Base-by-base conservation (phyloP, 2,888 invertebrate genomes). In the Coelopa pilipes region DNA sequence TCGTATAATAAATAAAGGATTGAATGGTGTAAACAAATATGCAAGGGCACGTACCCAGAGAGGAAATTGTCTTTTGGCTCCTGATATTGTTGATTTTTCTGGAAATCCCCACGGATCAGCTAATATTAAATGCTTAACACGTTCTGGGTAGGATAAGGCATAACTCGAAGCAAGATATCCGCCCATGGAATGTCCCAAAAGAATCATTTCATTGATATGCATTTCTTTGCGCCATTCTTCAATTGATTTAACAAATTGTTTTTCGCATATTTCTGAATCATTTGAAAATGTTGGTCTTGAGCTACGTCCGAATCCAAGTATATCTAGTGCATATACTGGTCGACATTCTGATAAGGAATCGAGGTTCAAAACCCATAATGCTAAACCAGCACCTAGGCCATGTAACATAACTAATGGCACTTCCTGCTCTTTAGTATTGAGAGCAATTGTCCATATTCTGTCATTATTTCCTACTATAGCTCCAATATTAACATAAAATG, bases 201-300 rank as follows among this genome's bases (percentile, higher is more conserved):
- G 87, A 70, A 96, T 91, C 87, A 98, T 93, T 86, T 93, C 91
- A 0, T 93, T 90, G 46, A 98, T 88, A 80, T 93, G 92, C 90
- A 97, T 92, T 86, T 94, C 93, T 75, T 93, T 90, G 55, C 97
- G 89, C 97, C 97, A 98, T 88, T 95, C 94, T 88, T 98, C 97
- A 7, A 97, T 92, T 0, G 96, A 93, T 82, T 92, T 91, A 46
- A 97, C 93, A 89, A 96, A 91, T 83, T 97, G 94, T 63, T 90
- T 89, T 84, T 97, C 97, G 13, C 93, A 94, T 84, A 93, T 90
- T 59, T 89, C 81, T 0, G 95, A 92, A 82, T 96, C 92, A 0
- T 86, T 88, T 75, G 93, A 91, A 87, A 97, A 97, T 76, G 88
- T 87, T 0, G 97, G 96, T 59, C 98, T 90, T 24, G 96, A 95